Percentiles rank a stretch among this genome's conserved stretches.
Evolutionary conservation across 2,797 vertebrate species (phyloP).

Genomic region (Zenarchopterus dispar): DNA sequence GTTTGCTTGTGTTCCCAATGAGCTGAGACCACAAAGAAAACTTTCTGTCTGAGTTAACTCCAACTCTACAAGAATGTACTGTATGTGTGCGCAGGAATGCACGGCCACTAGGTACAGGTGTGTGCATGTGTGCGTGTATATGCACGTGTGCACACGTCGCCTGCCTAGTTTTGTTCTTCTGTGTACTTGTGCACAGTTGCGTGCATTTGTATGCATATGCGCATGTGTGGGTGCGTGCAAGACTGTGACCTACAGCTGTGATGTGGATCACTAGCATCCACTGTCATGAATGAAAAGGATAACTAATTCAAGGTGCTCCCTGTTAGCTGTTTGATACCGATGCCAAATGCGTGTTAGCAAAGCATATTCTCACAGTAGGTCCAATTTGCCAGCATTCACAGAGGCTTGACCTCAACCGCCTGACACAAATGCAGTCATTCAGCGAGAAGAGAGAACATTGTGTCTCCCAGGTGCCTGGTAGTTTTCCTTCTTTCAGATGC

Average conservation of each 20-base stretch:
- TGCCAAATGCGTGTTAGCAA: conserved; percentile 59
- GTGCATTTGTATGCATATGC: conserved; percentile 16
- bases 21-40: conserved; percentile 61
- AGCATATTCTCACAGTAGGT: conserved; percentile 42
- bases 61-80: conserved; percentile 5
- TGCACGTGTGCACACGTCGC: conserved; percentile 16
- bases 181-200: conserved; percentile 15
- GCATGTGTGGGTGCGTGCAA: conserved; percentile 3
- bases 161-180: conserved; percentile 16
- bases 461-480: conserved; percentile 30
- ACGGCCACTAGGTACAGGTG: conserved; percentile 5
- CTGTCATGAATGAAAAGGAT: conserved; percentile 58
- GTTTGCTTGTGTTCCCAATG: conserved; percentile 56
- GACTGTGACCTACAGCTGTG: conserved; percentile 61
- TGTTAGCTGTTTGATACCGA: conserved; percentile 55
- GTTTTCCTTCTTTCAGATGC: conserved; percentile 39
- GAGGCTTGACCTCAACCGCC: conserved; percentile 52
- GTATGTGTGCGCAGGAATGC: conserved; percentile 4
- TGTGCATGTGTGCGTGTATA: conserved; percentile 15
- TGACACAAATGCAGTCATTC: conserved; percentile 58
- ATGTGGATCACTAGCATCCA: conserved; percentile 62
- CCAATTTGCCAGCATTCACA: conserved; percentile 68
- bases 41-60: conserved; percentile 32
- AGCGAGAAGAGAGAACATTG: conserved; percentile 46
- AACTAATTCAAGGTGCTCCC: conserved; percentile 70